These are phyloP conservation scores for Parnassius apollo DNA, from an alignment of 2,888 invertebrate species.

Conservation along the genomic window DNA sequence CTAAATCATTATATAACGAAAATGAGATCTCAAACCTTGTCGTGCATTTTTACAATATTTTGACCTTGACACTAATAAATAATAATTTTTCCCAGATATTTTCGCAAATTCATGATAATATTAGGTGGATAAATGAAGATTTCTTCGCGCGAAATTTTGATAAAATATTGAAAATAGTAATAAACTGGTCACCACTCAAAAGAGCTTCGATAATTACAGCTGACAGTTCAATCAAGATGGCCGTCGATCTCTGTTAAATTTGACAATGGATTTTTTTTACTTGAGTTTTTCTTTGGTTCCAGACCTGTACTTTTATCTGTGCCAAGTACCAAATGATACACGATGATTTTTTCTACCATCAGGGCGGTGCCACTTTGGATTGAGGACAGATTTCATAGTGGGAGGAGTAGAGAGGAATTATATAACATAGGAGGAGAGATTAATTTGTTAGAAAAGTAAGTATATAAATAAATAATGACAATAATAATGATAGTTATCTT, in stretches of 20 bases:
- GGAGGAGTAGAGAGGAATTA: too few relatives aligned
- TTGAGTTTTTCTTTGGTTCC: too few relatives aligned
- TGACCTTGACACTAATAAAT: slow-evolving; percentile 5
- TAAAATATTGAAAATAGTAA: slow-evolving; percentile 4
- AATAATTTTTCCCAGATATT: slow-evolving; percentile 3
- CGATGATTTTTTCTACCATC: too few relatives aligned
- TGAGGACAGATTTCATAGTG: too few relatives aligned
- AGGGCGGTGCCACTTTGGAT: too few relatives aligned
- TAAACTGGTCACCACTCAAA: slow-evolving; percentile 5
- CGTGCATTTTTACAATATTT: slow-evolving; percentile 14
- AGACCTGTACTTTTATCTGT: too few relatives aligned
- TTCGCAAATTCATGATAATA: slow-evolving; percentile 4
- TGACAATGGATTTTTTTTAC: not conserved
- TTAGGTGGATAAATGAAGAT: not conserved
- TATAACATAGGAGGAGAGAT: too few relatives aligned
- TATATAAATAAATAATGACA: too few relatives aligned
- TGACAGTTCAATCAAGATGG: slow-evolving; percentile 19
- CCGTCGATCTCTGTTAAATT: not conserved
- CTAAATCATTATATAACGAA: not conserved
- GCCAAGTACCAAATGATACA: too few relatives aligned
- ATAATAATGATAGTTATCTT: too few relatives aligned
- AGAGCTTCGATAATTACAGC: slow-evolving; percentile 3
- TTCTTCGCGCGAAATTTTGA: slow-evolving; percentile 21
- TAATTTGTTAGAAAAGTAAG: too few relatives aligned
- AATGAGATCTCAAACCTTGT: slow-evolving; percentile 25